These are phyloP conservation scores for Poeciliopsis gracilis DNA, from an alignment of 2,797 vertebrate genomes.

Conservation along the genomic window DNA sequence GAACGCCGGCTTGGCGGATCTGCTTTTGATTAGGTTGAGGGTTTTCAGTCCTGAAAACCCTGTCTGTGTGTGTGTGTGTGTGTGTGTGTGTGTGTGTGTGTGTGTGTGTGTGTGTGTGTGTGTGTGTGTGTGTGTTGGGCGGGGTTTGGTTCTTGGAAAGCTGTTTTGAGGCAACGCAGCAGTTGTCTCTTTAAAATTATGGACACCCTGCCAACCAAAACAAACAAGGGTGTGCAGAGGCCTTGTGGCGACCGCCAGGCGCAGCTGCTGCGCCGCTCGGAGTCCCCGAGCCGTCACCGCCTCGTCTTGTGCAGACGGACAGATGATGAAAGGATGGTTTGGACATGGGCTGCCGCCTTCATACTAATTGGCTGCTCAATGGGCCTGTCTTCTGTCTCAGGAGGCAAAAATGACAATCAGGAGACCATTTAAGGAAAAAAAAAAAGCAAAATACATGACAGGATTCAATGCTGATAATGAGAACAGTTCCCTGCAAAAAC, in stretches of 20 bases:
- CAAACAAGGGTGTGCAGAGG: slow-evolving; percentile 55
- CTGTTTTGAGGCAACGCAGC: slow-evolving; percentile 58
- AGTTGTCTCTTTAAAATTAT: slow-evolving; percentile 69
- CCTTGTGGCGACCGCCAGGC: slow-evolving; percentile 51
- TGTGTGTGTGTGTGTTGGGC: slow-evolving; percentile 41
- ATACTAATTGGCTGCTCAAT: slow-evolving; percentile 74
- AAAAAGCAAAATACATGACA: background rate
- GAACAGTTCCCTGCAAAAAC: background rate
- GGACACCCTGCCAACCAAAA: slow-evolving; percentile 70
- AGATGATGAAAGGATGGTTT: slow-evolving; percentile 71
- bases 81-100: slow-evolving; percentile 48
- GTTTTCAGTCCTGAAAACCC: slow-evolving; percentile 37
- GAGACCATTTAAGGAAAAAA: slow-evolving; percentile 10
- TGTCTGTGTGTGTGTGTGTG: slow-evolving; percentile 24
- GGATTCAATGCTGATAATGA: background rate
- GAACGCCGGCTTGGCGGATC: slow-evolving; percentile 62
- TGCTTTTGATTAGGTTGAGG: slow-evolving; percentile 67
- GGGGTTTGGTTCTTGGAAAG: slow-evolving; percentile 39
- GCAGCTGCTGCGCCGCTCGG: slow-evolving; percentile 64
- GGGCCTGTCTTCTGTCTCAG: slow-evolving; percentile 58
- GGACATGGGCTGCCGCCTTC: slow-evolving; percentile 63
- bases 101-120: slow-evolving; percentile 31
- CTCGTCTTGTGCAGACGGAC: slow-evolving; percentile 57
- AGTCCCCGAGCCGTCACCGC: slow-evolving; percentile 44
- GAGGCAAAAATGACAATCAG: slow-evolving; percentile 30